Conservation (phyloP, 2,113 vertebrate species). For the Scartelaos histophorus region DNA sequence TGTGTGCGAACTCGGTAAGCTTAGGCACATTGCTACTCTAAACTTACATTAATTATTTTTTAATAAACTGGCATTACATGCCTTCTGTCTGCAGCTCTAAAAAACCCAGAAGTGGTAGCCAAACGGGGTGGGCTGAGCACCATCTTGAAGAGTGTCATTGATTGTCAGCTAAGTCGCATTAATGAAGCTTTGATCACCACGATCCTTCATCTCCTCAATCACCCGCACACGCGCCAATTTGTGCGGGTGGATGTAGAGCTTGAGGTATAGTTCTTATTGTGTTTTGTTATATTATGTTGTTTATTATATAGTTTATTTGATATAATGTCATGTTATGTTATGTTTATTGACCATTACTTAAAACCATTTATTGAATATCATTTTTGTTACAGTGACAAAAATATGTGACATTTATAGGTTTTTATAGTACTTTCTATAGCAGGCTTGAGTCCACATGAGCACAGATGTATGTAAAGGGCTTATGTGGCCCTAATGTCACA, state of each 20-base stretch:
- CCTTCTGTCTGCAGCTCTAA: conserved; percentile 80
- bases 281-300: no score
- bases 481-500: not conserved
- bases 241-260: conserved; percentile 94
- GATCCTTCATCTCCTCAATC: conserved; percentile 96
- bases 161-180: conserved; percentile 97
- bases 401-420: not conserved
- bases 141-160: conserved; percentile 96
- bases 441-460: no score
- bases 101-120: conserved; percentile 96
- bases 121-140: conserved; percentile 93
- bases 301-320: no score
- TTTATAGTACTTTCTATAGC: not conserved
- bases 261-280: conserved; percentile 79
- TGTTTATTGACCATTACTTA: no score
- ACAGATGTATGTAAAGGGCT: no score
- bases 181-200: conserved; percentile 98
- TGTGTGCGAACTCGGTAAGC: conserved; percentile 93
- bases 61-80: not conserved
- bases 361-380: not conserved
- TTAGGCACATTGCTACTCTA: no score
- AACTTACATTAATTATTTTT: not conserved
- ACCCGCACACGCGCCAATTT: conserved; percentile 94
- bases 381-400: not conserved
- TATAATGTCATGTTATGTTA: no score